Percentiles rank a stretch among this genome's conserved stretches.
These are phyloP conservation scores for Suncus etruscus DNA, from an alignment of 2,113 vertebrate genomes.

Conservation along the genomic window DNA sequence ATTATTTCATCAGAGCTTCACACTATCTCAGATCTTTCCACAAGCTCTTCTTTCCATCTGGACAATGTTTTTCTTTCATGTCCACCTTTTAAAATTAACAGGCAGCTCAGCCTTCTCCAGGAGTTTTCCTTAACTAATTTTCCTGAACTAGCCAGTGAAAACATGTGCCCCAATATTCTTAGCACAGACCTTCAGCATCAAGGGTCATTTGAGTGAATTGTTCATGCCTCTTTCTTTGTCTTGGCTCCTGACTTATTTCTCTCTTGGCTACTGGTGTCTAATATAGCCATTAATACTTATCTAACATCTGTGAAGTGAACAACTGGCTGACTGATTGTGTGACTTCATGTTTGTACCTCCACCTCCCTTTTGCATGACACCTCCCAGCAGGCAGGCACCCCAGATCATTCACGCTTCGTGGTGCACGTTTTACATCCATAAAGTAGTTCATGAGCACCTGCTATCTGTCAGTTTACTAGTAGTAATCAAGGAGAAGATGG, in stretches of 20 bases:
- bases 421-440: neutral
- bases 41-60: neutral
- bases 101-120: neutral
- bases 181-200: neutral
- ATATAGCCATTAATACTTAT: neutral
- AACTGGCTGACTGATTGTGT: neutral
- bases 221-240: neutral
- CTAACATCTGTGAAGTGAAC: neutral
- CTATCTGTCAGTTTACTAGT: neutral
- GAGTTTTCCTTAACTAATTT: neutral
- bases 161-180: neutral
- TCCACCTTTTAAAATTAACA: neutral
- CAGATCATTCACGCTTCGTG: rapidly evolving
- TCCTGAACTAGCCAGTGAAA: neutral
- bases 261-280: neutral
- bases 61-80: neutral
- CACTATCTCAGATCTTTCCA: neutral
- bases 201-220: neutral
- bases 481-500: neutral
- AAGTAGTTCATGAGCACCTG: neutral
- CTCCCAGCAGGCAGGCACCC: neutral
- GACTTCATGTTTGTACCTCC: neutral
- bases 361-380: neutral
- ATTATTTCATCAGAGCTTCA: neutral
- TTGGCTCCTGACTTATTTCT: neutral